Evolutionary conservation across 2,797 vertebrate species (phyloP).

Genomic region (Eulemur albifrons): DNA sequence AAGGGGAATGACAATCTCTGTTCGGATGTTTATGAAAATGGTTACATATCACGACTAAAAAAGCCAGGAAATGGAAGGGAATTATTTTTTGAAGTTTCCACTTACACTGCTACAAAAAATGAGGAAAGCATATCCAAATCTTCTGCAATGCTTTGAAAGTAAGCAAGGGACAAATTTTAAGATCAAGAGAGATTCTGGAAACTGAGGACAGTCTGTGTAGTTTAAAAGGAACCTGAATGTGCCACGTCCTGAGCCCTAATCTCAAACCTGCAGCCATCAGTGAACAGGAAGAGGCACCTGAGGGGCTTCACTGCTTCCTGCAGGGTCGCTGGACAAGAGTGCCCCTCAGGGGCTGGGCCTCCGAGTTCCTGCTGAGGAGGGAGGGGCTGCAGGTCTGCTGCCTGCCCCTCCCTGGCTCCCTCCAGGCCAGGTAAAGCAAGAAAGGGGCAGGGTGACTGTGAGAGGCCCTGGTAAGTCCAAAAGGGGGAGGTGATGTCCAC

Average conservation of each 20-base stretch:
- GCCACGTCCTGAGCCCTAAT: not conserved
- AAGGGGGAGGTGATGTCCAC: too few relatives aligned
- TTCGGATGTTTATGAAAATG: constrained; percentile 50
- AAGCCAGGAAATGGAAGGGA: constrained; percentile 23
- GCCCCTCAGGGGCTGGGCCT: too few relatives aligned
- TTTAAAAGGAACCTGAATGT: not conserved
- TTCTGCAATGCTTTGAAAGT: constrained; percentile 34
- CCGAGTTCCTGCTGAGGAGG: not conserved
- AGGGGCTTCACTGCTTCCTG: too few relatives aligned
- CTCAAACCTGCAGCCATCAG: not conserved
- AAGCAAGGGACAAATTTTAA: constrained; percentile 44
- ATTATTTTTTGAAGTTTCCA: constrained; percentile 24
- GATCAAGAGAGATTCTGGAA: not conserved
- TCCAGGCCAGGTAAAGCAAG: not conserved
- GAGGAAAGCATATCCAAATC: constrained; percentile 7
- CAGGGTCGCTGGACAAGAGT: rapidly evolving
- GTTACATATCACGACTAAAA: constrained; percentile 42
- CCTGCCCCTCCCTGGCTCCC: not conserved
- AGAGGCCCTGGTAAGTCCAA: not conserved
- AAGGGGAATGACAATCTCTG: constrained; percentile 51
- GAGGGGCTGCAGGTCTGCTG: not conserved
- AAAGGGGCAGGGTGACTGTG: not conserved
- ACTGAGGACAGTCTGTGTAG: not conserved
- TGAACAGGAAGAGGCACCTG: not conserved
- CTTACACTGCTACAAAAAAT: constrained; percentile 41